These are phyloP conservation scores for Psammodynastes pulverulentus DNA, from an alignment of 2,113 vertebrate genomes.

Conservation along the genomic window DNA sequence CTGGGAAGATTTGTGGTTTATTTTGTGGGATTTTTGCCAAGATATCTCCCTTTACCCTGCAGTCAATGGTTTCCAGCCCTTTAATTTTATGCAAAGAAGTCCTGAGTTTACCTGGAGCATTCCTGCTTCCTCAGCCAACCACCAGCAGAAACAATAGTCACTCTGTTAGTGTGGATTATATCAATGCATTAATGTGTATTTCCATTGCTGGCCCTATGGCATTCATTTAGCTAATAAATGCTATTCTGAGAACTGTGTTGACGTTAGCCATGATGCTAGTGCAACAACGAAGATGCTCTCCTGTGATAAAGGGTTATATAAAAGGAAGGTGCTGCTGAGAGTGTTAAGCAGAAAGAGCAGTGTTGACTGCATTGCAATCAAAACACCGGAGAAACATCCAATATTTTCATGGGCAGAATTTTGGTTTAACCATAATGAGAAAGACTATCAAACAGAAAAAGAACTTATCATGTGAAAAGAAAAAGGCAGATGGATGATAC, in stretches of 20 bases:
- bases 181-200: not conserved
- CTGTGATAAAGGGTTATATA: constrained; percentile 20
- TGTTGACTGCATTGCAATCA: constrained; percentile 46
- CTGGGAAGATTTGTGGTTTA: not conserved
- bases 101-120: not conserved
- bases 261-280: constrained; percentile 27
- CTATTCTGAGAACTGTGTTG: constrained; percentile 33
- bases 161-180: constrained; percentile 9
- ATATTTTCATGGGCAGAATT: not conserved
- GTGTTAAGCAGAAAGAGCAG: constrained; percentile 24
- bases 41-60: not conserved
- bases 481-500: not conserved
- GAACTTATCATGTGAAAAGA: not conserved
- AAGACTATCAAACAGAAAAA: not conserved
- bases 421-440: not conserved
- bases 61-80: not conserved
- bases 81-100: not conserved
- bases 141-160: not conserved
- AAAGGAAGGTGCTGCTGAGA: constrained; percentile 14
- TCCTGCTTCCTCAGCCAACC: not conserved
- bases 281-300: not conserved
- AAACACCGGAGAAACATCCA: constrained; percentile 14
- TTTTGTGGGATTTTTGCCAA: not conserved
- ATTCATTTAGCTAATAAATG: constrained; percentile 26
- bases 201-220: not conserved